A percentile compares a stretch with the other conserved stretches of the same genome.
phyloP scores from a whole-genome alignment of 2,113 vertebrate genomes.

The Zosterops pallidus region DNA sequence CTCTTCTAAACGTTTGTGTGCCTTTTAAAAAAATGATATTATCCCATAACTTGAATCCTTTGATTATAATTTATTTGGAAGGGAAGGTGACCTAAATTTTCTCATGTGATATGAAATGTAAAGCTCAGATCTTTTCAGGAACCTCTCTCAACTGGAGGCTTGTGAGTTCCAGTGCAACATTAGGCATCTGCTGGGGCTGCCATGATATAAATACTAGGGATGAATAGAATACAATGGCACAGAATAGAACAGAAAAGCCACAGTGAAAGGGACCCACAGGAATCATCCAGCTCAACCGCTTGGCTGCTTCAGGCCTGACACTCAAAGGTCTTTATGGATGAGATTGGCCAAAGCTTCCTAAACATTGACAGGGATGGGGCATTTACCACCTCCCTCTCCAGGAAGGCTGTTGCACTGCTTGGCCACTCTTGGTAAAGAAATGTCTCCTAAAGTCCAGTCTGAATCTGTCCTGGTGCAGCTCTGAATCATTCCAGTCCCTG shows the following conservation, averaged over 20 bases:
- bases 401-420: not conserved
- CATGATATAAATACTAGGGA: not conserved
- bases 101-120: not conserved
- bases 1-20: not conserved
- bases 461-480: not conserved
- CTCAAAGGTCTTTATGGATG: not conserved
- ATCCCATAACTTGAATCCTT: not conserved
- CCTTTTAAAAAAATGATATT: not conserved
- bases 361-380: not conserved
- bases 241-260: not conserved
- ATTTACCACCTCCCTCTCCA: not conserved
- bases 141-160: not conserved
- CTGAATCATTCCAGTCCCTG: not conserved
- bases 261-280: not conserved
- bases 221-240: not conserved
- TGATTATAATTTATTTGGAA: not conserved
- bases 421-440: not conserved
- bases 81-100: not conserved
- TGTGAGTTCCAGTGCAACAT: not conserved
- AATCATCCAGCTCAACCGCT: not conserved
- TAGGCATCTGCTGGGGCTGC: not conserved
- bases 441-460: not conserved
- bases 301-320: not conserved
- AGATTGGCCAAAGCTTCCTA: not conserved
- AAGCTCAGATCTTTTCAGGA: not conserved